These are phyloP conservation scores for Phengaris alcon DNA, from an alignment of 2,888 invertebrate genomes.

Conservation along the genomic window DNA sequence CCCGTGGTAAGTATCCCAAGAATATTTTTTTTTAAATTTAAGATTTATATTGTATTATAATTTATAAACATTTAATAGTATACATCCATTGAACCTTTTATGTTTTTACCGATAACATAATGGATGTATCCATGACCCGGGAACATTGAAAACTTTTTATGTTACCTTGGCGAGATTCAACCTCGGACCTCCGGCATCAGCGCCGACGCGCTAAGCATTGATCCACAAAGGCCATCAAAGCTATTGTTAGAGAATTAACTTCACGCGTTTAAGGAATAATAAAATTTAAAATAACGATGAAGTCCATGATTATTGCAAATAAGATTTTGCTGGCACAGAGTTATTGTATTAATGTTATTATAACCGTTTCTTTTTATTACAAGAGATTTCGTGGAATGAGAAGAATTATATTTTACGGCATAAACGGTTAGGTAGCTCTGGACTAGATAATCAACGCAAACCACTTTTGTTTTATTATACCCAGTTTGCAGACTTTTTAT, in stretches of 20 bases:
- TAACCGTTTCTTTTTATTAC: conserved; percentile 13
- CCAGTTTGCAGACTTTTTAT: conserved; percentile 16
- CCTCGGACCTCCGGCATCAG: too few relatives aligned
- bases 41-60: too few relatives aligned
- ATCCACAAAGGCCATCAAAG: too few relatives aligned
- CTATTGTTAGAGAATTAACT: background rate
- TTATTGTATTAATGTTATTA: conserved; percentile 6
- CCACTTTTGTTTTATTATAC: conserved; percentile 15
- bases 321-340: background rate
- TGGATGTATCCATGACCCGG: too few relatives aligned
- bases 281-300: background rate
- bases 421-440: conserved; percentile 18
- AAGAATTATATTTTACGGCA: conserved; percentile 6
- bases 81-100: too few relatives aligned
- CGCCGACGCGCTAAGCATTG: too few relatives aligned
- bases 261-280: background rate
- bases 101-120: too few relatives aligned
- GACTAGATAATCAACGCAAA: conserved; percentile 14
- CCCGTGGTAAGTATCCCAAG: too few relatives aligned
- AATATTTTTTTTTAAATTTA: too few relatives aligned
- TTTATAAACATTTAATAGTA: too few relatives aligned
- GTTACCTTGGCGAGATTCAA: too few relatives aligned
- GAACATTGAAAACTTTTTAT: too few relatives aligned
- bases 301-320: background rate
- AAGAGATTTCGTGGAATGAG: conserved; percentile 18